Conservation (phyloP, 2,888 invertebrate species). For the Nomada hirtipes region DNA sequence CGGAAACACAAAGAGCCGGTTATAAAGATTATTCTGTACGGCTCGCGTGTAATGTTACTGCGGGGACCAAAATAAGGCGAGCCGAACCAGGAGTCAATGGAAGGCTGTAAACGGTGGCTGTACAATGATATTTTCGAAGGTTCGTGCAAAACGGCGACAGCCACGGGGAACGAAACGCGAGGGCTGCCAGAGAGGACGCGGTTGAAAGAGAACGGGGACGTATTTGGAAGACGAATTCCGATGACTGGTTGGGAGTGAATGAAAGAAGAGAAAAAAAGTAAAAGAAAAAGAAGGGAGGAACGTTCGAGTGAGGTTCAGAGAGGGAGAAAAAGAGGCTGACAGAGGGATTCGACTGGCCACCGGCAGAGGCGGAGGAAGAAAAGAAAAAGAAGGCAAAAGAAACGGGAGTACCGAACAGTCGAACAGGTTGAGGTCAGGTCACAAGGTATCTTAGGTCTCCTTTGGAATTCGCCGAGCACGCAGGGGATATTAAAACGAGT, state of each 20-base stretch:
- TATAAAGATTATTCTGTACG: neutral
- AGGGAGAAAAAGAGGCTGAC: slow-evolving; percentile 33
- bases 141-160: neutral
- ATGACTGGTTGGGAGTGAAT: slow-evolving; percentile 25
- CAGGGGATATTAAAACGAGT: slow-evolving; percentile 54
- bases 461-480: slow-evolving; percentile 50
- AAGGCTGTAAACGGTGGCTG: neutral
- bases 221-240: slow-evolving; percentile 49
- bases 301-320: slow-evolving; percentile 29
- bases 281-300: neutral
- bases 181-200: slow-evolving; percentile 10
- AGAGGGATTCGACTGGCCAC: slow-evolving; percentile 33
- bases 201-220: slow-evolving; percentile 42
- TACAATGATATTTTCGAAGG: slow-evolving; percentile 30
- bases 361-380: neutral
- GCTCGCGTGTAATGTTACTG: neutral
- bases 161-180: slow-evolving; percentile 5
- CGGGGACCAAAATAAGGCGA: slow-evolving; percentile 8
- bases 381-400: slow-evolving; percentile 14
- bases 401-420: slow-evolving; percentile 53
- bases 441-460: slow-evolving; percentile 55
- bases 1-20: neutral
- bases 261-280: neutral
- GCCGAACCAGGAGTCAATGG: slow-evolving; percentile 21
- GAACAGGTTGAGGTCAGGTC: slow-evolving; percentile 64